Percentiles rank a stretch among this genome's conserved stretches.
Evolutionary conservation across 1,140 invertebrate species (phyloP).

Genomic region (Adoxophyes honmai): DNA sequence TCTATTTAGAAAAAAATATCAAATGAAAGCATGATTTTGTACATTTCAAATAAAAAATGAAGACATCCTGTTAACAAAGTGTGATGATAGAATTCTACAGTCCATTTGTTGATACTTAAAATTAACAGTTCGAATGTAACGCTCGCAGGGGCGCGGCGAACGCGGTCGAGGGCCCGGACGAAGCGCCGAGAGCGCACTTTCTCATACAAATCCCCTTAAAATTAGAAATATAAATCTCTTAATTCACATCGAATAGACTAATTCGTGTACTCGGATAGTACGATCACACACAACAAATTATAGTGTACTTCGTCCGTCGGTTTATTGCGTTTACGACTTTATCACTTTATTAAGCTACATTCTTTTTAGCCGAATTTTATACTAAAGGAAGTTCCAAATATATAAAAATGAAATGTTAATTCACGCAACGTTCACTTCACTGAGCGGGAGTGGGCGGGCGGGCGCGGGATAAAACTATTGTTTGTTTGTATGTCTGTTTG

Average conservation of each 20-base stretch:
- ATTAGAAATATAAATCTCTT: slow-evolving; percentile 13
- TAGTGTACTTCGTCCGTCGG: slow-evolving; percentile 13
- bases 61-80: slow-evolving; percentile 59
- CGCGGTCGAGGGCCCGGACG: background rate
- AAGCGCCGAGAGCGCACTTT: background rate
- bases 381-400: slow-evolving; percentile 14
- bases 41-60: slow-evolving; percentile 65
- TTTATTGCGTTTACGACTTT: slow-evolving; percentile 11
- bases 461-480: slow-evolving; percentile 72
- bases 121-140: slow-evolving; percentile 51
- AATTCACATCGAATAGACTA: slow-evolving; percentile 14
- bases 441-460: slow-evolving; percentile 16
- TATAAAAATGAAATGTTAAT: slow-evolving; percentile 10
- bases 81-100: slow-evolving; percentile 74
- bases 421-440: slow-evolving; percentile 15
- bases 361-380: slow-evolving; percentile 6
- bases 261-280: slow-evolving; percentile 12
- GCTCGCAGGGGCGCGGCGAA: slow-evolving; percentile 25
- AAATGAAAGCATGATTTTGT: slow-evolving; percentile 75
- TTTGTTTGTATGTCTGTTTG: slow-evolving; percentile 51
- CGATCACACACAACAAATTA: slow-evolving; percentile 13
- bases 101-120: slow-evolving; percentile 69
- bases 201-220: slow-evolving; percentile 13
- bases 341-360: slow-evolving; percentile 14
- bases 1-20: slow-evolving; percentile 71